Percentiles rank a stretch among this genome's conserved stretches.
Conservation (phyloP, 2,113 vertebrate species). For the Empidonax traillii region DNA sequence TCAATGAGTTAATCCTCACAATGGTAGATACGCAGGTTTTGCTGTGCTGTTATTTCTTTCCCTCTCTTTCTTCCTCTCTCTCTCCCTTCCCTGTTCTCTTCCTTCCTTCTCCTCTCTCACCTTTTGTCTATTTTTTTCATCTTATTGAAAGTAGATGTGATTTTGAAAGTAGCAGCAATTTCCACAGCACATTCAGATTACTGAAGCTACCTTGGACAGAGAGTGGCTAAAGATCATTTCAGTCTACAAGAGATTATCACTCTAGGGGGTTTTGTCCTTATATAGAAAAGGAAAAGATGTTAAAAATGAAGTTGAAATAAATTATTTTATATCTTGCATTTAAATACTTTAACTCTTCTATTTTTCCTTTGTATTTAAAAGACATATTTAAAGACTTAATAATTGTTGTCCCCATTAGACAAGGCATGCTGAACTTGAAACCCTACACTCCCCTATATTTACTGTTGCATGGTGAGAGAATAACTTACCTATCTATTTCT, state of each 20-base stretch:
- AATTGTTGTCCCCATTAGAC: background rate
- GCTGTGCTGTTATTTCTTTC: background rate
- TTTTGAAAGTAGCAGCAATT: background rate
- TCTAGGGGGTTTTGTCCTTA: background rate
- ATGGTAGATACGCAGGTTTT: background rate
- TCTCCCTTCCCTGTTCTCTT: background rate
- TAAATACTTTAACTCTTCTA: background rate
- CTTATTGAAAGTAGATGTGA: background rate
- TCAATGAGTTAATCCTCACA: background rate
- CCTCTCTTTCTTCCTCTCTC: background rate
- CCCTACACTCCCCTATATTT: background rate
- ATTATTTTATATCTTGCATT: background rate
- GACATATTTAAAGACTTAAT: background rate
- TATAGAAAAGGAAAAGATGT: background rate
- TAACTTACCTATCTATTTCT: background rate
- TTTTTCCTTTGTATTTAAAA: background rate
- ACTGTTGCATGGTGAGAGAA: background rate
- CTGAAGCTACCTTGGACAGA: background rate
- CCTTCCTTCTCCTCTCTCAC: background rate
- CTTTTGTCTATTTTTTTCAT: background rate
- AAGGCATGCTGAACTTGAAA: background rate
- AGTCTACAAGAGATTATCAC: background rate
- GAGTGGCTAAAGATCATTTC: background rate
- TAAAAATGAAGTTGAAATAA: background rate
- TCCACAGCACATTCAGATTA: background rate